Base-by-base conservation (phyloP, 1,140 invertebrate genomes). In the Belonocnema kinseyi region DNA sequence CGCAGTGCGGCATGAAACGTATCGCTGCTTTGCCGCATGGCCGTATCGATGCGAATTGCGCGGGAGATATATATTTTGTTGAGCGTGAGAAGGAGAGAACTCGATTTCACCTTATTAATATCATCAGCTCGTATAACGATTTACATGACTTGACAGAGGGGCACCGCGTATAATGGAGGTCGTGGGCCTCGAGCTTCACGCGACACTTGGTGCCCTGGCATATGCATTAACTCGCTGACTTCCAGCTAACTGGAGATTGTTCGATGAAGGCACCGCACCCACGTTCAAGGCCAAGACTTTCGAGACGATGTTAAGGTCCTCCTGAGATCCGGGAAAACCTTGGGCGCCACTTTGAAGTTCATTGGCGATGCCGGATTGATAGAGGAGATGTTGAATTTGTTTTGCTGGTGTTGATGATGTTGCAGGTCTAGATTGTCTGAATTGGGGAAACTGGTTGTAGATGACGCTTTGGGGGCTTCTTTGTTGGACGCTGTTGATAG, bases 221-320 rank as follows among this genome's bases (percentile, higher is more conserved):
- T 76, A 85, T 2, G 58, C n/a, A 10, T 76, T 75, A 5, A 71
- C 74, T 0, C 66, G 70, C 3, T 79, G 80, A 78, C 74, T 83
- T 6, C 51, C 74, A 12, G 75, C 73, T 16, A 83, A 83, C 56
- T 82, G 84, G 7, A 83, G 7, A 16, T 79, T 82, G 46, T 80
- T 83, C 2, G 74, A 40, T 12, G 21, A 73, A 5, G 90, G 88
- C 1, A 89, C 5, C 0, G 90, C 86, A 52, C 94, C 94, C 81
- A 96, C 95, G 87, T 96, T 95, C 51, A 96, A 90, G 19, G 95
- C 94, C 76, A 96, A 89, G 54, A 96, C 94, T 90, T 96, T 96
- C 17, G 95, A 95, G 17, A 96, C 95, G 79, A 96, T 95, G 86
- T 95, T 96, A 40, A 96, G 91, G 85, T 96, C 95, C 90, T 95